phyloP scores from a whole-genome alignment of 92 coral and sea anemone genomes.

The Umimayanthus chanpuru region DNA sequence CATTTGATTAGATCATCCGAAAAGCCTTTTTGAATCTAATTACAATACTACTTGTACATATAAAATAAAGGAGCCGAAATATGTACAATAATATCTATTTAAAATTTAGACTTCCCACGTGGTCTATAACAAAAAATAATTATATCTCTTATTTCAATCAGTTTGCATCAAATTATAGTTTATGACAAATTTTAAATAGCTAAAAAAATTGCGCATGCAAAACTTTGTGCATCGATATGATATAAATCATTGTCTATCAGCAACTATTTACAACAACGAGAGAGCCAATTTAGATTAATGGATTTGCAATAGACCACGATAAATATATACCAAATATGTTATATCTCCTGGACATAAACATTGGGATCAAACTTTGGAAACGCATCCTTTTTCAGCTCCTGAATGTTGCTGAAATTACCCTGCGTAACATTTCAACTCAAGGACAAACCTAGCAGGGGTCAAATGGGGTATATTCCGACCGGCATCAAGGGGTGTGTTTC shows the following conservation, averaged over 20 bases:
- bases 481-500: conserved; percentile 10
- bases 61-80: background rate
- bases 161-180: too few relatives aligned
- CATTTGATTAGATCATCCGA: background rate
- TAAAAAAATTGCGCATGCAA: too few relatives aligned
- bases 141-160: too few relatives aligned
- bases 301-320: background rate
- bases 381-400: background rate
- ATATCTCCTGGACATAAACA: background rate
- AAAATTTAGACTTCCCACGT: too few relatives aligned
- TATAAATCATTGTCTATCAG: too few relatives aligned
- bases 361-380: background rate
- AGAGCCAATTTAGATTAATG: too few relatives aligned
- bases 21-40: background rate
- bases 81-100: background rate
- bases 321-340: background rate
- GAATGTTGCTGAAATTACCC: background rate
- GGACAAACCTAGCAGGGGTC: background rate
- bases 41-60: background rate
- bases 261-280: too few relatives aligned
- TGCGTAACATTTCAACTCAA: background rate
- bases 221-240: too few relatives aligned
- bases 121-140: too few relatives aligned
- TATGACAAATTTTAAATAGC: too few relatives aligned
- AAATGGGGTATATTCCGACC: background rate